A percentile compares a stretch with the other conserved stretches of the same genome.
Evolutionary conservation across 2,797 vertebrate genomes (phyloP).

Genomic region (Chaunax sp.): DNA sequence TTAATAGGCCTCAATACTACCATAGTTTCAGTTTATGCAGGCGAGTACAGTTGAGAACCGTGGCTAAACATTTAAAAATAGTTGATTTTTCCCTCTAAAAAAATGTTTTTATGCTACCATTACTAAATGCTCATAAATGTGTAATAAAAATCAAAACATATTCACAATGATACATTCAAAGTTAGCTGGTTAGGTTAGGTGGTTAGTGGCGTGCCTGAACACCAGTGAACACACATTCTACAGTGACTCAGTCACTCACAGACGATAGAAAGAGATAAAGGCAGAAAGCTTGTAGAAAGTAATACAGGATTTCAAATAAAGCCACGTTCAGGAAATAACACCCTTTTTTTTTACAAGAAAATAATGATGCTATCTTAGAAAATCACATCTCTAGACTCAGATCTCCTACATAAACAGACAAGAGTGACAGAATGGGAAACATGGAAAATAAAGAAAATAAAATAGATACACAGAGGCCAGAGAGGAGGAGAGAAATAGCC

Average conservation of each 20-base stretch:
- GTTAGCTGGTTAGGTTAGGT: neutral
- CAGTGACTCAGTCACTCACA: neutral
- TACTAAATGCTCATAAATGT: no score
- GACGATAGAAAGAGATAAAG: neutral
- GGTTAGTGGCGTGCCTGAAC: neutral
- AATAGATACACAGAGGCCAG: neutral
- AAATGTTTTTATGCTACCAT: no score
- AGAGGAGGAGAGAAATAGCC: constrained; percentile 11
- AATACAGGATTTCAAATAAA: neutral
- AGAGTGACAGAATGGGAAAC: constrained; percentile 4
- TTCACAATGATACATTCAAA: neutral
- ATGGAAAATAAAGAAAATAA: neutral
- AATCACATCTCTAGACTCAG: constrained; percentile 18
- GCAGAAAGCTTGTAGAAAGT: neutral
- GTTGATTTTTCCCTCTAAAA: neutral
- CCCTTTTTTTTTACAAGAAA: neutral
- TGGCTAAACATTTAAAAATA: neutral
- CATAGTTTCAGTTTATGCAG: no score
- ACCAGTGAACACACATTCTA: neutral
- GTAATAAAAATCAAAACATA: no score
- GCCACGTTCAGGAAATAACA: neutral
- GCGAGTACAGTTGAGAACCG: neutral
- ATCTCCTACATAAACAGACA: constrained; percentile 13
- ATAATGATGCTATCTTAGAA: constrained; percentile 15
- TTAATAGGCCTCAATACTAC: neutral